Percentiles rank a stretch among this genome's conserved stretches.
phyloP scores from a whole-genome alignment of 2,113 vertebrate genomes.

The Saimiri boliviensis region DNA sequence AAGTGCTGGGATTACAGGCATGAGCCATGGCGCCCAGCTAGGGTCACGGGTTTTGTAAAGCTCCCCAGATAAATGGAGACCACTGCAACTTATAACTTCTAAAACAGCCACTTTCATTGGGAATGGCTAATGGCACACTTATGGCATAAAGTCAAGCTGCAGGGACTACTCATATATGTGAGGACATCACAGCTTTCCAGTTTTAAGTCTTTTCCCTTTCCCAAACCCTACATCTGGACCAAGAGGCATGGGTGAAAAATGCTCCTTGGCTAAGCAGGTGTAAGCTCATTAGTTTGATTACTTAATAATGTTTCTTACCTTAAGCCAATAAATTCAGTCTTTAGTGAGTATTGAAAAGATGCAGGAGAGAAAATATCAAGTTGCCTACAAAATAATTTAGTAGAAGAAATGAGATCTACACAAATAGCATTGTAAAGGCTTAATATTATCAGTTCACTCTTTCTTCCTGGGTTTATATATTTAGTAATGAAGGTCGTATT shows the following conservation, averaged over 20 bases:
- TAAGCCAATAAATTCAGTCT: slow-evolving; percentile 38
- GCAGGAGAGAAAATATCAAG: slow-evolving; percentile 22
- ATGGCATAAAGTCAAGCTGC: neutral
- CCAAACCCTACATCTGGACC: neutral
- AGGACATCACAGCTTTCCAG: neutral
- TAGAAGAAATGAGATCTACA: slow-evolving; percentile 48
- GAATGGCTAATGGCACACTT: neutral
- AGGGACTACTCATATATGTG: neutral
- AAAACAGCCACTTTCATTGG: neutral
- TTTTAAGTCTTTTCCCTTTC: neutral
- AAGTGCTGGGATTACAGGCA: no score
- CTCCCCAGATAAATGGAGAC: neutral
- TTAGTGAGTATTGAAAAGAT: neutral
- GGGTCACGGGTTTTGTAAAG: neutral
- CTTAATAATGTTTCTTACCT: slow-evolving; percentile 29
- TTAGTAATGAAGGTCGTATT: slow-evolving; percentile 29
- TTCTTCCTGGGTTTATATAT: slow-evolving; percentile 33
- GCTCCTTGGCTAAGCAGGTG: neutral
- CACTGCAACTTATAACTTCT: neutral
- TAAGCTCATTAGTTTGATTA: neutral
- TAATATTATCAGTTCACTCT: neutral
- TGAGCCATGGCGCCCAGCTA: no score
- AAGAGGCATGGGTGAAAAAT: neutral
- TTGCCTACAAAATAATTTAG: neutral
- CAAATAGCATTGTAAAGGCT: slow-evolving; percentile 23